Conservation (phyloP, 2,113 vertebrate genomes). For the Malurus melanocephalus region DNA sequence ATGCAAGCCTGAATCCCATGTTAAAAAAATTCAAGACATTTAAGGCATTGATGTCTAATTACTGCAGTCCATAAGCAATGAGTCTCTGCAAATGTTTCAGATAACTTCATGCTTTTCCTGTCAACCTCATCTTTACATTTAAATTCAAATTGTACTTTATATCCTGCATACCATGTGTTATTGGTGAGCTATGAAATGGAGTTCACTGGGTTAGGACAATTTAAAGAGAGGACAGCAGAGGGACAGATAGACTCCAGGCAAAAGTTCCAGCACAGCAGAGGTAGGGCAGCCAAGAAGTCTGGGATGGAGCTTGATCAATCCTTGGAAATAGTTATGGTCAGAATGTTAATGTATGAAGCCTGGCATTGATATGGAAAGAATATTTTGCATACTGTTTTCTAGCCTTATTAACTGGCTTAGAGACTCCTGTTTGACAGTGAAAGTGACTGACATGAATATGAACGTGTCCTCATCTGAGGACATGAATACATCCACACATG, state of each 20-base stretch:
- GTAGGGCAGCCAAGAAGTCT: background rate
- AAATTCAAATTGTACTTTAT: background rate
- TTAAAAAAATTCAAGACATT: background rate
- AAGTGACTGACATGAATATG: background rate
- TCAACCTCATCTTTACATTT: background rate
- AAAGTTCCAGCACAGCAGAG: background rate
- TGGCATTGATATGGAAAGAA: background rate
- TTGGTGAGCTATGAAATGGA: background rate
- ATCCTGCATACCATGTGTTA: background rate
- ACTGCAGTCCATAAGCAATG: background rate
- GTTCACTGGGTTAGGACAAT: background rate
- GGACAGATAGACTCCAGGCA: background rate
- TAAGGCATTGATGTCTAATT: background rate
- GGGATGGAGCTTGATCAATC: background rate
- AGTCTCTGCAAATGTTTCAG: background rate
- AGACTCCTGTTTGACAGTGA: background rate
- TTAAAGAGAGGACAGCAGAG: background rate
- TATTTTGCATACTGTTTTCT: background rate
- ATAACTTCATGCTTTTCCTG: background rate
- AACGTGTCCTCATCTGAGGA: background rate
- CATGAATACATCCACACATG: background rate
- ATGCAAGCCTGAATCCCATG: background rate
- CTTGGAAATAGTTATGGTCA: background rate
- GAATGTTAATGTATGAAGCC: background rate
- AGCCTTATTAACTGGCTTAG: background rate